A percentile compares a stretch with the other conserved stretches of the same genome.
These are phyloP conservation scores for Cynoglossus semilaevis DNA, from an alignment of 2,113 vertebrate species.

Conservation along the genomic window DNA sequence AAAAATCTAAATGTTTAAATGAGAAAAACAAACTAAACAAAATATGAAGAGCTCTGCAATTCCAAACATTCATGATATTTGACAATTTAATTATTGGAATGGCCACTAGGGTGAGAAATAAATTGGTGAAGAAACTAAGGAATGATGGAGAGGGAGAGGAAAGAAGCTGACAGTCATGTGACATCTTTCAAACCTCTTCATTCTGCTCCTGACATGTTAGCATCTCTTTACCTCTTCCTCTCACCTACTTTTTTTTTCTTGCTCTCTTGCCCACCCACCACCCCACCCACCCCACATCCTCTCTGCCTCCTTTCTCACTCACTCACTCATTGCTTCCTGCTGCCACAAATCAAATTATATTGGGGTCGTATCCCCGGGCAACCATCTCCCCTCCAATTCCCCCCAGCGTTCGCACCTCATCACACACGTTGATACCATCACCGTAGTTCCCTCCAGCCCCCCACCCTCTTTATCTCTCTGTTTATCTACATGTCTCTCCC, in stretches of 20 bases:
- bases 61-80: too few species aligned
- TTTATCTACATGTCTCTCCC: slow-evolving; percentile 44
- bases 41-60: too few species aligned
- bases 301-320: slow-evolving; percentile 25
- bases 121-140: slow-evolving; percentile 15
- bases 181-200: slow-evolving; percentile 17
- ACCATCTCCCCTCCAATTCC: slow-evolving; percentile 58
- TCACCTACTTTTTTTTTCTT: slow-evolving; percentile 44
- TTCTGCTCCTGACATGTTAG: slow-evolving; percentile 26
- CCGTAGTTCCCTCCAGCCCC: slow-evolving; percentile 22
- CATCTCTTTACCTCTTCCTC: slow-evolving; percentile 30
- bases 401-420: slow-evolving; percentile 61
- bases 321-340: slow-evolving; percentile 72
- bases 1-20: too few species aligned
- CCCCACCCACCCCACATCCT: slow-evolving; percentile 9
- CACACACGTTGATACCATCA: slow-evolving; percentile 58
- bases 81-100: too few species aligned
- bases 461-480: slow-evolving; percentile 51
- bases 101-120: not conserved
- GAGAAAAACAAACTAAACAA: too few species aligned
- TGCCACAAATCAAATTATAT: slow-evolving; percentile 77
- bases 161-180: slow-evolving; percentile 21
- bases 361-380: slow-evolving; percentile 78
- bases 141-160: not conserved
- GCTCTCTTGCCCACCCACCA: slow-evolving; percentile 19